A percentile compares a stretch with the other conserved stretches of the same genome.
phyloP scores from a whole-genome alignment of 2,888 invertebrate species.

The Octodonta nipae region DNA sequence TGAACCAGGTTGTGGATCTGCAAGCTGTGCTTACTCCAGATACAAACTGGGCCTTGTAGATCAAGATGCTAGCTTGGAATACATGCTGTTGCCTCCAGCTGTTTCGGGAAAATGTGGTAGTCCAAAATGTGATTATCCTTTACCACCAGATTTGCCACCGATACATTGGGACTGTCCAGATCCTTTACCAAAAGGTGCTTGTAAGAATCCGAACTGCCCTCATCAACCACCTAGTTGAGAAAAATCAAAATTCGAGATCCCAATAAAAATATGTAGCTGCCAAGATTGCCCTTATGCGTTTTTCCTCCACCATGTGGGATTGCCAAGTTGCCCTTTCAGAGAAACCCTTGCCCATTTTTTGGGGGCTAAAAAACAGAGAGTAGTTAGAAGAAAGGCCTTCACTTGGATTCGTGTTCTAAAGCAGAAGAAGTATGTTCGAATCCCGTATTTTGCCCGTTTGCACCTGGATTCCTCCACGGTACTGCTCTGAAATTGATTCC shows the following conservation, averaged over 20 bases:
- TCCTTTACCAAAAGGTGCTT: slow-evolving; percentile 30
- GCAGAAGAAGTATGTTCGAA: slow-evolving; percentile 11
- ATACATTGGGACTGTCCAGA: slow-evolving; percentile 37
- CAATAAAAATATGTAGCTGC: slow-evolving; percentile 26
- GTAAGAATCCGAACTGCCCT: slow-evolving; percentile 32
- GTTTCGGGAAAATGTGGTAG: slow-evolving; percentile 24
- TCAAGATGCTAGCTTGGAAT: slow-evolving; percentile 23
- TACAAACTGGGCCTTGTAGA: slow-evolving; percentile 26
- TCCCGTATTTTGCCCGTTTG: slow-evolving; percentile 19
- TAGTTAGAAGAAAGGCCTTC: not conserved
- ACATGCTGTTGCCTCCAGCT: slow-evolving; percentile 22
- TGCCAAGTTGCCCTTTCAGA: slow-evolving; percentile 16
- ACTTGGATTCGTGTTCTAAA: too few species aligned
- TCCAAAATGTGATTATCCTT: slow-evolving; percentile 25
- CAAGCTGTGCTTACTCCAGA: slow-evolving; percentile 28
- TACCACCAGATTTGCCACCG: slow-evolving; percentile 24
- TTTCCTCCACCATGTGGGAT: slow-evolving; percentile 19
- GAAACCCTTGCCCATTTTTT: slow-evolving; percentile 13
- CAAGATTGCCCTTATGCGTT: slow-evolving; percentile 27
- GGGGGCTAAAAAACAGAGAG: not conserved
- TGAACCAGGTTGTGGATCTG: slow-evolving; percentile 26
- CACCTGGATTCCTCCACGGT: not conserved
- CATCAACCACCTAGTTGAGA: slow-evolving; percentile 19
- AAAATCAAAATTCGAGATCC: slow-evolving; percentile 21
- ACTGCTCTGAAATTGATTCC: not conserved